Evolutionary conservation across 2,888 invertebrate species (phyloP).

Genomic region (Agapostemon virescens): DNA sequence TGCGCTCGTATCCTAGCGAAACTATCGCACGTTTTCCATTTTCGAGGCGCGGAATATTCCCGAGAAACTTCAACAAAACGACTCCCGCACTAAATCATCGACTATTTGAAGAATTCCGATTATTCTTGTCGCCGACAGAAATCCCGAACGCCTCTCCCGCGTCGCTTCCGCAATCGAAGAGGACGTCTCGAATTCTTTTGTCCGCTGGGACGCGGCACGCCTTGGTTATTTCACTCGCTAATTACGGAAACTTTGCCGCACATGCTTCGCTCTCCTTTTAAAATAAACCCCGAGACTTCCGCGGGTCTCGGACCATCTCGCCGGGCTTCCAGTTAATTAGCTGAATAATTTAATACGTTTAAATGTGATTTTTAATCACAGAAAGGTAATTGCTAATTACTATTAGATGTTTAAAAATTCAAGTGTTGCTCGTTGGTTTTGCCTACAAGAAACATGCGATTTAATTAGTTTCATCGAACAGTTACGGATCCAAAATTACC

Average conservation of each 20-base stretch:
- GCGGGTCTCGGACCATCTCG: background rate
- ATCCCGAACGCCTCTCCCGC: conserved; percentile 26
- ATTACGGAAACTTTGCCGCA: conserved; percentile 7
- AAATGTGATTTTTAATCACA: background rate
- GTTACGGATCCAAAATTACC: background rate
- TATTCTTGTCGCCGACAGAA: conserved; percentile 25
- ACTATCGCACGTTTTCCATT: conserved; percentile 21
- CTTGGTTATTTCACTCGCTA: conserved; percentile 20
- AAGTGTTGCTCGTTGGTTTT: background rate
- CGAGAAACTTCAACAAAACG: conserved; percentile 47
- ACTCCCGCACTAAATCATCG: conserved; percentile 21
- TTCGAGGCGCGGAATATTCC: conserved; percentile 38
- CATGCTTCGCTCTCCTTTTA: background rate
- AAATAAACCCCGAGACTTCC: background rate
- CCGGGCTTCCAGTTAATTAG: background rate
- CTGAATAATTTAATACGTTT: background rate
- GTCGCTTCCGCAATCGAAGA: background rate
- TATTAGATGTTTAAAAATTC: background rate
- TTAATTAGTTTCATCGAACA: background rate
- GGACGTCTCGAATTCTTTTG: background rate
- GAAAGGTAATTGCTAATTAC: background rate
- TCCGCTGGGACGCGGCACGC: background rate
- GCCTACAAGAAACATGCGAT: background rate
- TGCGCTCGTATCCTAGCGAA: conserved; percentile 7
- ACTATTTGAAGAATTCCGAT: conserved; percentile 30